Conservation (phyloP, 2,888 invertebrate species). For the Monopis laevigella region DNA sequence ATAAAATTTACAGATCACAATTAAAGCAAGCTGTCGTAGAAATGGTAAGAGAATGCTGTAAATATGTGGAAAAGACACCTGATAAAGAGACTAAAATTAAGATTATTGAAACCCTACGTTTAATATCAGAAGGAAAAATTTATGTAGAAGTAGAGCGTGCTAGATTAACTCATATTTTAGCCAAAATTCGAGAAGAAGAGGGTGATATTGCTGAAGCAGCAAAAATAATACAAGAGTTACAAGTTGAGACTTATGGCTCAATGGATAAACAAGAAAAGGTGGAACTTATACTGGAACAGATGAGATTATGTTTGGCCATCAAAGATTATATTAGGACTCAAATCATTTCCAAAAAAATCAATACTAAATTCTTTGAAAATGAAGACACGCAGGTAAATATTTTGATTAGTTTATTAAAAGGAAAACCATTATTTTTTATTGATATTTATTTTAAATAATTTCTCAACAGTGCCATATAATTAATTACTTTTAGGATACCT, state of each 20-base stretch:
- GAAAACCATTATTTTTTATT: no score
- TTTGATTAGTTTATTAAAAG: no score
- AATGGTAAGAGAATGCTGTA: constrained; percentile 96
- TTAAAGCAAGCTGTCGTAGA: constrained; percentile 96
- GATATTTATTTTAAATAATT: no score
- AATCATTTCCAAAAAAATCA: constrained; percentile 99
- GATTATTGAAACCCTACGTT: constrained; percentile 93
- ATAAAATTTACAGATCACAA: constrained; percentile 73
- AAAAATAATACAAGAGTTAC: constrained; percentile 93
- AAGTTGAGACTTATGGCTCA: constrained; percentile 95
- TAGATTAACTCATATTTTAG: constrained; percentile 89
- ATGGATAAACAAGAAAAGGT: constrained; percentile 99
- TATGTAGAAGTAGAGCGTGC: constrained; percentile 99
- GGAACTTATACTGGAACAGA: constrained; percentile 96
- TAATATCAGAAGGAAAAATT: constrained; percentile 98
- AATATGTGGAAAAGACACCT: constrained; percentile 92
- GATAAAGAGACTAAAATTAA: constrained; percentile 91
- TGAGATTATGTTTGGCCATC: constrained; percentile 94
- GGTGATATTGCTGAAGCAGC: constrained; percentile 85
- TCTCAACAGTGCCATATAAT: no score
- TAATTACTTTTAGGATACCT: no score
- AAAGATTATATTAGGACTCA: constrained; percentile 97
- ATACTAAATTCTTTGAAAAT: constrained; percentile 95
- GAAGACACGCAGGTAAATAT: constrained; percentile 73
- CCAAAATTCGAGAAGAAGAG: constrained; percentile 85